These are phyloP conservation scores for Cerceris ruficornis DNA, from an alignment of 2,888 invertebrate genomes.

Conservation along the genomic window DNA sequence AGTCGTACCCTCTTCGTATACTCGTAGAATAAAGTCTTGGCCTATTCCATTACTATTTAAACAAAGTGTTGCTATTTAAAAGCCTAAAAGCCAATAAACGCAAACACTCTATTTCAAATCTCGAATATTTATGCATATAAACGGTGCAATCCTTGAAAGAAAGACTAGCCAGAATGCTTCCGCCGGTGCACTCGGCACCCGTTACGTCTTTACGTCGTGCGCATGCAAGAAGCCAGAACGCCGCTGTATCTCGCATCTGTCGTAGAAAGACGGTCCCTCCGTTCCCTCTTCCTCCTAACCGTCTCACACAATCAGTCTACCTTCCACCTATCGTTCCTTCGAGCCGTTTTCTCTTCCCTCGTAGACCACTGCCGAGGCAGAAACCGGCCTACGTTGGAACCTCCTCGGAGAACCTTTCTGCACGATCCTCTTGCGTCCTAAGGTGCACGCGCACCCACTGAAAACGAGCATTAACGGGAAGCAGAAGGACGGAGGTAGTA, in stretches of 20 bases:
- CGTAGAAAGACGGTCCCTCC: conserved; percentile 41
- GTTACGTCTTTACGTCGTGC: conserved; percentile 66
- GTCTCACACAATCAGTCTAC: conserved; percentile 38
- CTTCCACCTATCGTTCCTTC: conserved; percentile 39
- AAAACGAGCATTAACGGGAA: conserved; percentile 41
- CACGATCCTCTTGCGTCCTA: neutral
- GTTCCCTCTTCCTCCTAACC: conserved; percentile 7
- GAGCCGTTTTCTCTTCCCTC: conserved; percentile 15
- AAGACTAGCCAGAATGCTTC: conserved; percentile 13
- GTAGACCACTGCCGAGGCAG: conserved; percentile 35
- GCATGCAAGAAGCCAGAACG: conserved; percentile 53
- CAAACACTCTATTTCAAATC: no score
- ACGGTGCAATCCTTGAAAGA: neutral
- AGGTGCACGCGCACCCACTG: conserved; percentile 14
- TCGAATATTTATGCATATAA: no score
- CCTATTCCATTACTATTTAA: no score
- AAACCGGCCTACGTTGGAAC: conserved; percentile 46
- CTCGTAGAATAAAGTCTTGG: no score
- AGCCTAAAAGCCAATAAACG: no score
- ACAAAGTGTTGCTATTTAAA: no score
- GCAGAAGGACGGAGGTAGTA: conserved; percentile 41
- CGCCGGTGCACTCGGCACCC: conserved; percentile 62
- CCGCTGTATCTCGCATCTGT: conserved; percentile 74
- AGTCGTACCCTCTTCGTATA: no score
- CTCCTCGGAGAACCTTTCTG: conserved; percentile 11